phyloP scores from a whole-genome alignment of 2,888 invertebrate species.

The Dorcus hopei region DNA sequence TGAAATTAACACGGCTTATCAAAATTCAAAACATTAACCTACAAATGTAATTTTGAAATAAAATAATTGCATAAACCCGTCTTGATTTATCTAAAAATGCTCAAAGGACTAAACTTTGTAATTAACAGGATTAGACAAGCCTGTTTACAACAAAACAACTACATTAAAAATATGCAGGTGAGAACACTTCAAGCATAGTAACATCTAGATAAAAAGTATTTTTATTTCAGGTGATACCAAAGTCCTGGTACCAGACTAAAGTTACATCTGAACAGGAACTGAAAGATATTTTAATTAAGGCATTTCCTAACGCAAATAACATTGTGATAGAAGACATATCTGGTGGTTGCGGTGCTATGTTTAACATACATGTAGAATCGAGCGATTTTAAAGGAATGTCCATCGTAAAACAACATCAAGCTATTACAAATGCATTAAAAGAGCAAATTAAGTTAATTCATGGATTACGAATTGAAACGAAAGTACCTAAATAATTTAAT shows the following conservation, averaged over 20 bases:
- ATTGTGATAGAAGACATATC: slow-evolving; percentile 71
- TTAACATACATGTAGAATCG: slow-evolving; percentile 66
- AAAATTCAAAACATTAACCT: too few relatives aligned
- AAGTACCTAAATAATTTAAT: slow-evolving; percentile 30
- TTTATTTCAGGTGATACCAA: too few relatives aligned
- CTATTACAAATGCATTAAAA: slow-evolving; percentile 70
- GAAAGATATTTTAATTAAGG: slow-evolving; percentile 45
- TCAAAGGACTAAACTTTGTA: too few relatives aligned
- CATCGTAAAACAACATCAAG: slow-evolving; percentile 69
- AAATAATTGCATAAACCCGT: too few relatives aligned
- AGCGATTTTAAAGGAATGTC: slow-evolving; percentile 67
- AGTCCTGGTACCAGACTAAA: neutral
- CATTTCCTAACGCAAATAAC: slow-evolving; percentile 61
- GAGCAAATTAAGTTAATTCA: slow-evolving; percentile 81
- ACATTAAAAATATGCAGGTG: too few relatives aligned
- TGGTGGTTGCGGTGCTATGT: slow-evolving; percentile 82
- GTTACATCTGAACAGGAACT: slow-evolving; percentile 38
- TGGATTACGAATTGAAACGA: slow-evolving; percentile 74
- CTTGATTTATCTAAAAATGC: too few relatives aligned
- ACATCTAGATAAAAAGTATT: too few relatives aligned
- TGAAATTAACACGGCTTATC: too few relatives aligned
- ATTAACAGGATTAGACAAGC: too few relatives aligned
- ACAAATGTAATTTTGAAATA: too few relatives aligned
- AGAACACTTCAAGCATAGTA: too few relatives aligned
- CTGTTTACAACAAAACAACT: too few relatives aligned